A percentile compares a stretch with the other conserved stretches of the same genome.
Conservation (phyloP, 1,140 invertebrate genomes). For the Chionoecetes opilio region DNA sequence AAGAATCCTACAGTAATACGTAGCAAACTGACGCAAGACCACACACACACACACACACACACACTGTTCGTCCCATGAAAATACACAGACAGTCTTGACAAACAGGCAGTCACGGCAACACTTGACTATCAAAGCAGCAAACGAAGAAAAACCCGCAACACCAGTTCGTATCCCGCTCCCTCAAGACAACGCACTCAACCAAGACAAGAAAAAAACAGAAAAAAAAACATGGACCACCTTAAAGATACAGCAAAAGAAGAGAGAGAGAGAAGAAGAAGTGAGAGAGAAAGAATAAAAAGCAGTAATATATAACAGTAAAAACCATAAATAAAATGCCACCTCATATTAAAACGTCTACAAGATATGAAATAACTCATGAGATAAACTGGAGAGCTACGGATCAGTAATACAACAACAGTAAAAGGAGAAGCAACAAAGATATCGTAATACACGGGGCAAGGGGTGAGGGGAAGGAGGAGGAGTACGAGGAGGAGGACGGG, state of each 20-base stretch:
- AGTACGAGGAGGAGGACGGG: background rate
- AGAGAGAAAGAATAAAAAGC: background rate
- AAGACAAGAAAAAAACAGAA: background rate
- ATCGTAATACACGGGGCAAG: background rate
- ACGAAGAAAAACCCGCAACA: background rate
- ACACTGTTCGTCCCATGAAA: background rate
- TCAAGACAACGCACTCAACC: background rate
- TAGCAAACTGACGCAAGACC: too few relatives aligned
- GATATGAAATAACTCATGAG: background rate
- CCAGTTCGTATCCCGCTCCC: too few relatives aligned
- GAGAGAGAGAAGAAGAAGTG: background rate
- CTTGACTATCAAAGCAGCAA: constrained; percentile 15
- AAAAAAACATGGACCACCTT: too few relatives aligned
- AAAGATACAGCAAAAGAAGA: background rate
- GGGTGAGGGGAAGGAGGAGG: background rate
- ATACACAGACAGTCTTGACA: background rate
- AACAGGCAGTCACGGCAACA: background rate
- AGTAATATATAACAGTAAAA: background rate
- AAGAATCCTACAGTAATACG: too few relatives aligned
- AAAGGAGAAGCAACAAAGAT: constrained; percentile 29
- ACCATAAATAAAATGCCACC: background rate
- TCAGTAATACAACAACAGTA: background rate
- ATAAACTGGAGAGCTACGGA: background rate
- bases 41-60: too few relatives aligned
- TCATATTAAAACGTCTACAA: background rate